Evolutionary conservation across 2,113 vertebrate genomes (phyloP).

Genomic region (Antechinus stuartii): DNA sequence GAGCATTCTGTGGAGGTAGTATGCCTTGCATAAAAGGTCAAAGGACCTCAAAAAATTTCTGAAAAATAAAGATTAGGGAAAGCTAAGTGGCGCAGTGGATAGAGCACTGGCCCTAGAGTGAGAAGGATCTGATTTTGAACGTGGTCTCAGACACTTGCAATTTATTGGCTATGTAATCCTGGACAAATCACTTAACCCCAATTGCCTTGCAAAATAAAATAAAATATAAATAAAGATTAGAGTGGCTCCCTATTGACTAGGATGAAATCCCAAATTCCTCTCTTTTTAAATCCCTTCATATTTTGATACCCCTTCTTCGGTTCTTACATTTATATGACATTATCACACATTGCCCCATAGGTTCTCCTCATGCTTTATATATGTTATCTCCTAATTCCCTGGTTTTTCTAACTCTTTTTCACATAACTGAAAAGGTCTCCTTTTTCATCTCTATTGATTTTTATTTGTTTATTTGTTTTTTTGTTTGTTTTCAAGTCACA

Average conservation of each 20-base stretch:
- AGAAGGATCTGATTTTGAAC: no score
- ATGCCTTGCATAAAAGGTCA: constrained; percentile 68
- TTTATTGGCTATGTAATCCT: no score
- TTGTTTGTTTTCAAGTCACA: background rate
- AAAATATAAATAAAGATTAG: background rate
- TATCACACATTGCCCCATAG: background rate
- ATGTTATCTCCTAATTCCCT: background rate
- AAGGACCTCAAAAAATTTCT: background rate
- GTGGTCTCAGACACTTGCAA: no score
- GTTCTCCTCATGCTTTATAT: background rate
- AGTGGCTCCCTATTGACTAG: background rate
- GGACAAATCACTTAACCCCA: no score
- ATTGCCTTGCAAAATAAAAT: no score
- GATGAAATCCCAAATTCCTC: background rate
- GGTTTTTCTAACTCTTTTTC: background rate
- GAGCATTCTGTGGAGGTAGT: constrained; percentile 64
- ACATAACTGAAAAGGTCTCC: background rate
- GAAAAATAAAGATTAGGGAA: background rate
- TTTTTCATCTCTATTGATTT: background rate
- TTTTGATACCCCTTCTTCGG: background rate
- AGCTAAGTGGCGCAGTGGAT: no score
- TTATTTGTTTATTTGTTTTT: no score
- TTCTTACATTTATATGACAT: background rate
- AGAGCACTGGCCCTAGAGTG: no score
- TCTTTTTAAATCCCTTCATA: background rate